Evolutionary conservation across 2,888 invertebrate species (phyloP).

Genomic region (Acrocera orbiculus): DNA sequence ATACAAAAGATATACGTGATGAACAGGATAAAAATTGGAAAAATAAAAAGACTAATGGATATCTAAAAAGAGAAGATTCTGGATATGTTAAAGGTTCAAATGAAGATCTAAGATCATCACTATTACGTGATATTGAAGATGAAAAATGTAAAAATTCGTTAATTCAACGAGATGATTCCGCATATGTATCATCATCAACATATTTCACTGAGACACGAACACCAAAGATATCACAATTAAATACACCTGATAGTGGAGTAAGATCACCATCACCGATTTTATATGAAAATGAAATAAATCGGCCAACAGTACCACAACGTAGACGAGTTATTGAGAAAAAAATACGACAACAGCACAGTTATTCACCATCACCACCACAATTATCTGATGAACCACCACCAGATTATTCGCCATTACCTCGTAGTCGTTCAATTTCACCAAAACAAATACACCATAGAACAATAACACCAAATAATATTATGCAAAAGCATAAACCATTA

Average conservation of each 20-base stretch:
- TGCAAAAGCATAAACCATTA: conserved; percentile 36
- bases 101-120: conserved; percentile 26
- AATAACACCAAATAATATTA: conserved; percentile 32
- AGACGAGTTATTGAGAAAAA: conserved; percentile 40
- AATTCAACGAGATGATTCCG: conserved; percentile 38
- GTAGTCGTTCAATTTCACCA: conserved; percentile 27
- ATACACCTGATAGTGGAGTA: conserved; percentile 15
- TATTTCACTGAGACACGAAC: conserved; percentile 39
- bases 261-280: conserved; percentile 13
- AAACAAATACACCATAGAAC: conserved; percentile 24
- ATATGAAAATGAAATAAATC: conserved; percentile 15
- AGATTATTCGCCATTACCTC: conserved; percentile 48
- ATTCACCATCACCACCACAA: conserved; percentile 30
- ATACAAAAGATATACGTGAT: conserved; percentile 17
- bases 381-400: conserved; percentile 45
- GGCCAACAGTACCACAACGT: conserved; percentile 48
- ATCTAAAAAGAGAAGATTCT: conserved; percentile 18
- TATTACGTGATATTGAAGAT: conserved; percentile 33
- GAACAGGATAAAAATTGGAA: conserved; percentile 15
- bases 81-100: conserved; percentile 18
- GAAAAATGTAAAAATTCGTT: conserved; percentile 29
- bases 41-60: conserved; percentile 13
- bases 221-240: conserved; percentile 28
- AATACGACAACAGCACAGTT: conserved; percentile 28
- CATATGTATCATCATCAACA: conserved; percentile 38